Conservation (phyloP, 2,888 invertebrate species). For the Julus scandinavius region DNA sequence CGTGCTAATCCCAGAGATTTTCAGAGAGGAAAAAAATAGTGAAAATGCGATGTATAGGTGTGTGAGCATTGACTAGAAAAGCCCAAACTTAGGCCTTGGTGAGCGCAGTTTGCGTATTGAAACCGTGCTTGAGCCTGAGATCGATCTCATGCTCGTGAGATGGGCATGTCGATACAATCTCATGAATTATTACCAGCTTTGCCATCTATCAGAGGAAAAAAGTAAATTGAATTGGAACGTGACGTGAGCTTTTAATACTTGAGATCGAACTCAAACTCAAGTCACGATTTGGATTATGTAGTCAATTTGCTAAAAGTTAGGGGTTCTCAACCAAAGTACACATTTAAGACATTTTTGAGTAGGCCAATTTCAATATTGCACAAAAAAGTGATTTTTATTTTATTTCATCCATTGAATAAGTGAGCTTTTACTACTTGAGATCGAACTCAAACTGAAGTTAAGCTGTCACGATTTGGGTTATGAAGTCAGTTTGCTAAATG, state of each 20-base stretch:
- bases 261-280: not conserved
- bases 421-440: too few species aligned
- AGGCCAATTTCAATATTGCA: too few species aligned
- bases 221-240: not conserved
- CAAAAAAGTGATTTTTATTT: too few species aligned
- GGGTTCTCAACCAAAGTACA: too few species aligned
- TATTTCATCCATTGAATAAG: too few species aligned
- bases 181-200: not conserved
- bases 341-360: too few species aligned
- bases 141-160: not conserved
- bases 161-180: not conserved
- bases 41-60: not conserved
- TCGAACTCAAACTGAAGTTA: too few species aligned
- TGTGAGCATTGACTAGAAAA: not conserved
- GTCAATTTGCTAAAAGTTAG: too few species aligned
- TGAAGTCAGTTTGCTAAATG: too few species aligned
- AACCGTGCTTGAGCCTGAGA: not conserved
- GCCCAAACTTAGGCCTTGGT: not conserved
- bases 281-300: too few species aligned
- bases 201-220: not conserved
- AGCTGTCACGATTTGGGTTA: too few species aligned
- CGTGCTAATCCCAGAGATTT: not conserved
- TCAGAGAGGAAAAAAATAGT: not conserved
- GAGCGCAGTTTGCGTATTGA: not conserved
- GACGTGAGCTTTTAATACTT: not conserved